Evolutionary conservation across 2,113 vertebrate genomes (phyloP).

Genomic region (Embiotoca jacksoni): DNA sequence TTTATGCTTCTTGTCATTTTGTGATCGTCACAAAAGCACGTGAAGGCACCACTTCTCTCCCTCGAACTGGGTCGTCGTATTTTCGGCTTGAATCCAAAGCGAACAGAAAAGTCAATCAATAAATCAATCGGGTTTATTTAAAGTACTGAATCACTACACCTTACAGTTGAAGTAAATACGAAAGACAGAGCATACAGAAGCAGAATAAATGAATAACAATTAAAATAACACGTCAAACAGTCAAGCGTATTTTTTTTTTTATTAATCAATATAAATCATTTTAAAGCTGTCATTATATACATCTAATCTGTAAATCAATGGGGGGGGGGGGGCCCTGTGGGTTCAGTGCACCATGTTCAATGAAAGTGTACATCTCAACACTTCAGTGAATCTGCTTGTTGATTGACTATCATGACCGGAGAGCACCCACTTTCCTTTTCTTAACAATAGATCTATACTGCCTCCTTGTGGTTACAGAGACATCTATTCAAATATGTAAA

Average conservation of each 20-base stretch:
- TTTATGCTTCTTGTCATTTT: neutral
- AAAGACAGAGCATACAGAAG: too few species aligned
- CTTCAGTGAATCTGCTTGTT: neutral
- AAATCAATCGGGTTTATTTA: neutral
- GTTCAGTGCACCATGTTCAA: neutral
- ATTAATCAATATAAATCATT: neutral
- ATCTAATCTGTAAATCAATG: neutral
- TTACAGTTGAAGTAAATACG: too few species aligned
- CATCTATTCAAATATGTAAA: neutral
- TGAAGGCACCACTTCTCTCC: neutral
- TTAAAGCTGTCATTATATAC: neutral
- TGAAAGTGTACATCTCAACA: neutral
- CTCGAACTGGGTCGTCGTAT: neutral
- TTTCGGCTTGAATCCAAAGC: neutral
- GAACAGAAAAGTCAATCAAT: neutral
- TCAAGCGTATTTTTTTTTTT: too few species aligned
- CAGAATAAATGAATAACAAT: too few species aligned
- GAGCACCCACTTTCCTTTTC: neutral
- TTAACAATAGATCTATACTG: slow-evolving; percentile 59
- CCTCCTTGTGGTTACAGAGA: slow-evolving; percentile 63
- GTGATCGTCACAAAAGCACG: neutral
- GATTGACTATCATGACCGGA: neutral
- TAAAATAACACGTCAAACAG: too few species aligned
- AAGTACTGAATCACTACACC: too few species aligned
- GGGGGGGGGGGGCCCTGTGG: neutral